phyloP scores from a whole-genome alignment of 1,140 invertebrate genomes.

The Drosophila hydei region DNA sequence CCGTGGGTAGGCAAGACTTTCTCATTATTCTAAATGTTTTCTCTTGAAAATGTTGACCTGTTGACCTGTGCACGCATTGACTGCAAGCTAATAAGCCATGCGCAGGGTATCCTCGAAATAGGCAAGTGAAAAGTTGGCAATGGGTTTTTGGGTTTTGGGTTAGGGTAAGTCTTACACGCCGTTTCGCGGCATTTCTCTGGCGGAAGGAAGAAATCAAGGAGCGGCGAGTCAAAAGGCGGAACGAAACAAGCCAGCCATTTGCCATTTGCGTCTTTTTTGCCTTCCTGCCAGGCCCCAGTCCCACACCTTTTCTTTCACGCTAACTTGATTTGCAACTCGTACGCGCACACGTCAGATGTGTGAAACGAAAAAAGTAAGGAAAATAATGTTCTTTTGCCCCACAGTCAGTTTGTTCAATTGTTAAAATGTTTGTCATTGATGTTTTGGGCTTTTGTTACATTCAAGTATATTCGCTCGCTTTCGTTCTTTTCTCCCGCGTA shows the following conservation, averaged over 20 bases:
- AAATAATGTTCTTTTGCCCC: slow-evolving; percentile 19
- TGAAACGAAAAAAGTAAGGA: background rate
- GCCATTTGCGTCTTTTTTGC: slow-evolving; percentile 48
- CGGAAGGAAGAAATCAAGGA: slow-evolving; percentile 79
- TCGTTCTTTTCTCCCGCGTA: background rate
- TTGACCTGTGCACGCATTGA: background rate
- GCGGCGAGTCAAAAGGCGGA: slow-evolving; percentile 51
- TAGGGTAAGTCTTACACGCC: slow-evolving; percentile 40
- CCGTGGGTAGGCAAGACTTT: too few relatives aligned
- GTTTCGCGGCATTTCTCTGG: slow-evolving; percentile 52
- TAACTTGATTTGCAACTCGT: slow-evolving; percentile 76
- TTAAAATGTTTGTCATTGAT: slow-evolving; percentile 65
- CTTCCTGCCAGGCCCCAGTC: background rate
- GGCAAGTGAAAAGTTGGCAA: slow-evolving; percentile 13
- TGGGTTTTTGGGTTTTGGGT: slow-evolving; percentile 13
- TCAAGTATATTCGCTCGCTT: slow-evolving; percentile 23
- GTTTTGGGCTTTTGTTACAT: slow-evolving; percentile 57
- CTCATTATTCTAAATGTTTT: too few relatives aligned
- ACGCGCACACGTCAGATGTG: slow-evolving; percentile 45
- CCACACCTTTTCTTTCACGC: slow-evolving; percentile 35
- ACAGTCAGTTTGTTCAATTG: slow-evolving; percentile 51
- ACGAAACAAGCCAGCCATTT: slow-evolving; percentile 64
- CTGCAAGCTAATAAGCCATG: background rate
- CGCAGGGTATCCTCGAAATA: background rate
- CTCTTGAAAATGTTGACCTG: background rate